Evolutionary conservation across 2,888 invertebrate species (phyloP).

Genomic region (Antitype chi): DNA sequence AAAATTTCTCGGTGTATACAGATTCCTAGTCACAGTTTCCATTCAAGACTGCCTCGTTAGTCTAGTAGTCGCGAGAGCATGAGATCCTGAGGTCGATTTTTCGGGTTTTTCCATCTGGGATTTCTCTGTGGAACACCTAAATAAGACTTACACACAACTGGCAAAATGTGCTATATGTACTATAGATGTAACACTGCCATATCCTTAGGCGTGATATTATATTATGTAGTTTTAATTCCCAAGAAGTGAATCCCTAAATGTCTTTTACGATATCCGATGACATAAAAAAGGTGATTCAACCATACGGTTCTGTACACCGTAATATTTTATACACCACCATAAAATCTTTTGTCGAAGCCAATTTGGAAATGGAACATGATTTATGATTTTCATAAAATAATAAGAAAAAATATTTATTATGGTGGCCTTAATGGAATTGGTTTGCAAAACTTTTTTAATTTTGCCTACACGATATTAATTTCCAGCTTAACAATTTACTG

Average conservation of each 20-base stretch:
- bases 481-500: not conserved
- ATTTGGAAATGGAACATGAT: constrained; percentile 44
- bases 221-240: no score
- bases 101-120: not conserved
- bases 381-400: constrained; percentile 43
- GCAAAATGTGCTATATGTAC: not conserved
- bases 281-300: constrained; percentile 3
- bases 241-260: not conserved
- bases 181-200: not conserved
- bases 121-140: not conserved
- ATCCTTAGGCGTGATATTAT: not conserved
- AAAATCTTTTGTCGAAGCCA: constrained; percentile 40
- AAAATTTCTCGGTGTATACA: no score
- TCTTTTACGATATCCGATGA: constrained; percentile 12
- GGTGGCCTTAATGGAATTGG: constrained; percentile 44
- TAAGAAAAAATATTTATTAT: constrained; percentile 52
- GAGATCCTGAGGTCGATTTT: not conserved
- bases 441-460: constrained; percentile 13
- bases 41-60: not conserved
- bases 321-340: constrained; percentile 30
- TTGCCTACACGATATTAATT: constrained; percentile 26
- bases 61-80: not conserved
- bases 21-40: not conserved
- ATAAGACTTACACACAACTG: not conserved
- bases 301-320: not conserved